Evolutionary conservation across 2,113 vertebrate genomes (phyloP), one percentile per base, ranked within the genome.

Genomic region (Nansenia antarctica): DNA sequence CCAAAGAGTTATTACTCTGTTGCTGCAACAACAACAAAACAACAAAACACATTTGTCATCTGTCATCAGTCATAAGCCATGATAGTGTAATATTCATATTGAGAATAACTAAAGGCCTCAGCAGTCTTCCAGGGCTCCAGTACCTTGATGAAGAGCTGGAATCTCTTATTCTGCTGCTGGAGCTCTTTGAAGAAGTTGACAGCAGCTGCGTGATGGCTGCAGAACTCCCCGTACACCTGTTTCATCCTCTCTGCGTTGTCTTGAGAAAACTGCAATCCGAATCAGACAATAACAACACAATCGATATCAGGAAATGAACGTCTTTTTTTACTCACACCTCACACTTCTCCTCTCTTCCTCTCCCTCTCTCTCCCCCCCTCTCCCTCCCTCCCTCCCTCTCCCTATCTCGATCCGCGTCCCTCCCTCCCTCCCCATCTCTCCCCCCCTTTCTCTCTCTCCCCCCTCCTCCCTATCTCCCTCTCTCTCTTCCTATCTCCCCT

Each of bases 81-180:
- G n/a, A n/a, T n/a, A n/a, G n/a, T 20, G 45, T 15, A n/a, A 49
- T 54, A 54, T 27, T 26, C 24, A 54, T 26, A 54, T n/a, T 47
- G 18, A 7, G 12, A 12, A 47, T 14, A 22, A n/a, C n/a, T 49
- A n/a, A 3, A 20, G 55, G 54, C 22, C 20, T 24, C 2, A 54
- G 12, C 3, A 12, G 52, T 39, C 35, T 58, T 31, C 22, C 3
- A 20, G 20, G 6, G 27, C 15, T 9, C 14, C 1, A 45, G 18
- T 86, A 95, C 97, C 93, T 96, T 98, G 69, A 98, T 92, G 82
- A 99, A 99, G 77, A 91, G 92, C 82, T 98, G 96, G 77, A 99
- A 98, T 78, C 95, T 94, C 81, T 98, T 99, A 82, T 95, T 98
- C 78, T 98, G 94, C 62, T 98, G 96, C 80, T 91, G 91, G 35